These are phyloP conservation scores for Nemoura dubitans DNA, from an alignment of 2,888 invertebrate genomes.

Conservation along the genomic window DNA sequence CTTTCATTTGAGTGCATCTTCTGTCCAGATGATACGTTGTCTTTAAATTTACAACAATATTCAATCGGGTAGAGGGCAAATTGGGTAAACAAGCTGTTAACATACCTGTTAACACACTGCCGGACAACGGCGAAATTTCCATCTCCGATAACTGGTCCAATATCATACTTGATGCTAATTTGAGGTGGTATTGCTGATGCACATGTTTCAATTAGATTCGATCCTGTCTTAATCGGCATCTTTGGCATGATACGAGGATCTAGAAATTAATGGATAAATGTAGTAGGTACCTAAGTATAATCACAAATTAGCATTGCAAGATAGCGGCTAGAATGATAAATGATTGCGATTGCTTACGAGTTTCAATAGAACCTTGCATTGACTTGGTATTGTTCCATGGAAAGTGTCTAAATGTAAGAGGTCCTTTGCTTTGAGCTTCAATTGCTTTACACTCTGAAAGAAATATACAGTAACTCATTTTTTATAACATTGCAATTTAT, in stretches of 20 bases:
- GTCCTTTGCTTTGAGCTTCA: constrained; percentile 58
- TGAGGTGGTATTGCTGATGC: constrained; percentile 68
- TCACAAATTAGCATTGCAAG: not conserved
- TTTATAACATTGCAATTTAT: constrained; percentile 33
- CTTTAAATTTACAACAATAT: too few relatives aligned
- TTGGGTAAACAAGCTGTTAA: constrained; percentile 44
- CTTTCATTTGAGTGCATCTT: too few relatives aligned
- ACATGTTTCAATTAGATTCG: constrained; percentile 50
- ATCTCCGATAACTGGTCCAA: constrained; percentile 88
- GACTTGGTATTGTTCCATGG: constrained; percentile 45
- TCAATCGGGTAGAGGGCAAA: not conserved
- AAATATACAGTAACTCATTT: constrained; percentile 42
- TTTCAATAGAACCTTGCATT: constrained; percentile 38
- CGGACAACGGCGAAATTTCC: constrained; percentile 96
- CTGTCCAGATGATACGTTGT: too few relatives aligned
- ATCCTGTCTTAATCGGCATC: constrained; percentile 75
- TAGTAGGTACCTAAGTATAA: not conserved
- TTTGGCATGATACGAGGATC: constrained; percentile 69
- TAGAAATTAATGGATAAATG: not conserved
- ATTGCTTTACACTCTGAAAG: constrained; percentile 60
- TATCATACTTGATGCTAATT: constrained; percentile 74
- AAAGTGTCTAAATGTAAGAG: constrained; percentile 53
- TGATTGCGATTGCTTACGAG: constrained; percentile 2
- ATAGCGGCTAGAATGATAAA: not conserved
- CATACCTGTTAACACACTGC: constrained; percentile 74